Evolutionary conservation across 1,140 invertebrate genomes (phyloP).

Genomic region (Macrobrachium nipponense): DNA sequence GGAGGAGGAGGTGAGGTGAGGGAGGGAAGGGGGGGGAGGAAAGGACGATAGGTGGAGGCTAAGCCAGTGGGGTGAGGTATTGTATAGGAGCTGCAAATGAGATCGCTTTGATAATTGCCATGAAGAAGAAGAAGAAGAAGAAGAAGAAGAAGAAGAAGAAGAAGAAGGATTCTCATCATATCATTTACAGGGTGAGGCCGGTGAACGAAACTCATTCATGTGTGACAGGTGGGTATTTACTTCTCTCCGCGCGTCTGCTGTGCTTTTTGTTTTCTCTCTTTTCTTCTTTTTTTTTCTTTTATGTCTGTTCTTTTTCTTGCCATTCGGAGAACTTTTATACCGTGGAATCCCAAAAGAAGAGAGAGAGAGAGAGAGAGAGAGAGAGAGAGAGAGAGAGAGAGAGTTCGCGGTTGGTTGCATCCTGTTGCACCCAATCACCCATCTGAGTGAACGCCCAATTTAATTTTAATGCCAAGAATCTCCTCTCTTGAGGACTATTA

Average conservation of each 20-base stretch:
- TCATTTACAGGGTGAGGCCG: conserved; percentile 8
- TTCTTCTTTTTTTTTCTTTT: neutral
- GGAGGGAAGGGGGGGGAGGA: neutral
- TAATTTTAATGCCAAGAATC: conserved; percentile 15
- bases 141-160: too few relatives aligned
- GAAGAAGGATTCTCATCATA: conserved; percentile 20
- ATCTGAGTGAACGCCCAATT: conserved; percentile 26
- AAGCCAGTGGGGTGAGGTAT: neutral
- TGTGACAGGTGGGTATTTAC: conserved; percentile 34
- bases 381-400: too few relatives aligned
- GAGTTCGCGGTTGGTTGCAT: conserved; percentile 36
- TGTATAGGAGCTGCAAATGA: conserved; percentile 35
- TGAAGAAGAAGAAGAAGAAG: conserved; percentile 5
- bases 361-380: too few relatives aligned
- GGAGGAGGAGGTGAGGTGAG: too few relatives aligned
- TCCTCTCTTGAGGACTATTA: too few relatives aligned
- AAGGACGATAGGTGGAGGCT: neutral
- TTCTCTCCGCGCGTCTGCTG: conserved; percentile 5
- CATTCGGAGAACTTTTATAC: conserved; percentile 23
- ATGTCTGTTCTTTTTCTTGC: neutral
- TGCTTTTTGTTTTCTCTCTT: neutral
- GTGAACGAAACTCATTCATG: neutral
- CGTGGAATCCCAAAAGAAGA: conserved; percentile 25
- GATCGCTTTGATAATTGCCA: conserved; percentile 51
- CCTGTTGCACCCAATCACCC: conserved; percentile 48